Base-by-base conservation (phyloP, 2,797 vertebrate species). In the Semotilus atromaculatus region DNA sequence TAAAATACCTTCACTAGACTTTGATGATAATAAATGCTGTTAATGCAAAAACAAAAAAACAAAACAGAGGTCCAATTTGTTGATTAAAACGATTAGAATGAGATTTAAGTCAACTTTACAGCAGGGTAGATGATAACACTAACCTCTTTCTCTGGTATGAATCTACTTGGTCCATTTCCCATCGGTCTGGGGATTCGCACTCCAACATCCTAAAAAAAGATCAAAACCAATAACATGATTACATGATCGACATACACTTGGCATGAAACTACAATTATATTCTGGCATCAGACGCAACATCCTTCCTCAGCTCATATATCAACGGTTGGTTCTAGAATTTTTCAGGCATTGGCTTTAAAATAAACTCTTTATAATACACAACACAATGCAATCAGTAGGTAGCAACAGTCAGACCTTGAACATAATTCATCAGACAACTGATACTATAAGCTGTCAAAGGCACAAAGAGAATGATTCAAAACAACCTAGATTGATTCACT, bases 131-230 rank as follows among this genome's bases (percentile, higher is more conserved):
- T 60, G n/a, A 55, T 19, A 36, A 3, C 26, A 68, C 89, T 0
- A 88, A 98, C 98, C 97, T 99, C 97, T 95, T 98, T 97, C 94
- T 99, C 98, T 23, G 97, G 97, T 95, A 99, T 99, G 93, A 98
- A 99, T 97, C 97, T 96, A 94, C 98, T 99, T 94, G 98, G 98
- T 96, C 98, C 98, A 89, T 97, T 97, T 92, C 96, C 97, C 91
- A 99, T 91, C 83, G 97, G 96, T 95, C 97, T 97, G 93, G 98
- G 98, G 94, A 99, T 97, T 92, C 96, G 94, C 87, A 99, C 94
- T 90, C 98, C 98, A 89, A 98, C 96, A 94, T 99, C 98, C 98
- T 99, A 92, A 26, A 89, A 8, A 91, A 77, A 91, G 80, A 91
- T 77, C 60, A 45, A 31, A 70, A 64, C 18, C 48, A 55, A 45